Conservation (phyloP, 2,888 invertebrate species). For the Drosophila meridionalis region DNA sequence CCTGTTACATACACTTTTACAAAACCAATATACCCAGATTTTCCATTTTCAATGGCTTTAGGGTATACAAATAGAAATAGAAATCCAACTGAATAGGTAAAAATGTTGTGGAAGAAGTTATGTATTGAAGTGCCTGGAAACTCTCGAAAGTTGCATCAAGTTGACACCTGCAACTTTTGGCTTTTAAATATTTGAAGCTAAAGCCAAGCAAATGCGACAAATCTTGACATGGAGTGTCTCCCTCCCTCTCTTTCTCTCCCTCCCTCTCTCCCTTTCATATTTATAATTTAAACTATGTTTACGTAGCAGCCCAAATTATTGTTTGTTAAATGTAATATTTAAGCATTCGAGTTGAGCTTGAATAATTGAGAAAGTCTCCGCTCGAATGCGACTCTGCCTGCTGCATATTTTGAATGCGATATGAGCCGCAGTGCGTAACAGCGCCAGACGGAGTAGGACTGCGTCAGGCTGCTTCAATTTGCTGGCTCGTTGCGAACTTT, state of each 20-base stretch:
- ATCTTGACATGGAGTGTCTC: no score
- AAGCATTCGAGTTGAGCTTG: neutral
- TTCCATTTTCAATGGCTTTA: no score
- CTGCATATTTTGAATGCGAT: neutral
- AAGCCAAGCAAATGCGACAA: neutral
- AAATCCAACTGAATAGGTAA: neutral
- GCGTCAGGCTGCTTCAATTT: slow-evolving; percentile 44
- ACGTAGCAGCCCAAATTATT: neutral
- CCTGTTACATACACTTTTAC: no score
- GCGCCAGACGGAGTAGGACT: neutral
- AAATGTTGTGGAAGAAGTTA: neutral
- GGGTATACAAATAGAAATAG: neutral
- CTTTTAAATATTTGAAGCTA: neutral
- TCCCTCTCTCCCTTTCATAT: no score
- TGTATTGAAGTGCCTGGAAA: neutral
- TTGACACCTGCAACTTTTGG: neutral
- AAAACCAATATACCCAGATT: no score
- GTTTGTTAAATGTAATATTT: slow-evolving; percentile 7
- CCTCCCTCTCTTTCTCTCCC: neutral
- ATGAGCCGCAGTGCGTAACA: neutral
- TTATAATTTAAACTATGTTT: neutral
- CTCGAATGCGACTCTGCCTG: neutral
- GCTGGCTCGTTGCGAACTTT: slow-evolving; percentile 54
- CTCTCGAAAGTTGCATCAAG: neutral
- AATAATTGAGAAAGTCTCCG: neutral